Evolutionary conservation across 2,888 invertebrate genomes (phyloP).

Genomic region (Drosophila pseudotalamancana): DNA sequence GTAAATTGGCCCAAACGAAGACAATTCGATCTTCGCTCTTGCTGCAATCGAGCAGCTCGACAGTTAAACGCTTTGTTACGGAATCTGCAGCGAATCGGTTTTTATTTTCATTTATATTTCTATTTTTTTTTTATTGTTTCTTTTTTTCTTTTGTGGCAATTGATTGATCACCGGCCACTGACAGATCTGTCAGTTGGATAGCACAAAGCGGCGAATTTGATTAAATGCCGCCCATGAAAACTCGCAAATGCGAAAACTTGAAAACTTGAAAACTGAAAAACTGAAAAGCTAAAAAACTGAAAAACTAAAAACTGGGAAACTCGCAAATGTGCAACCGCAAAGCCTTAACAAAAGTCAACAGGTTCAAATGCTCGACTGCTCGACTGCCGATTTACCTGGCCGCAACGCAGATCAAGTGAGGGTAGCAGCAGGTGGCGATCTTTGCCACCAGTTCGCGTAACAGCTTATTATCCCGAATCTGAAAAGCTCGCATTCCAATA

Average conservation of each 20-base stretch:
- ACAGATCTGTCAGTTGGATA: constrained; percentile 15
- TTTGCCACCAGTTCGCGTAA: constrained; percentile 16
- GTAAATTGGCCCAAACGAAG: constrained; percentile 28
- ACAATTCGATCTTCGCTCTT: constrained; percentile 40
- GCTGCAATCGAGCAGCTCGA: constrained; percentile 22
- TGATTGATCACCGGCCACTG: constrained; percentile 51
- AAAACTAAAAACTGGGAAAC: too few relatives aligned
- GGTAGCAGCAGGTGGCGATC: constrained; percentile 8
- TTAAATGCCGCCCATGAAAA: constrained; percentile 69
- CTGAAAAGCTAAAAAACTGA: too few relatives aligned
- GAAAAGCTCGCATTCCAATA: neutral
- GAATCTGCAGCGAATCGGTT: constrained; percentile 12
- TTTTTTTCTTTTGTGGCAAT: constrained; percentile 13
- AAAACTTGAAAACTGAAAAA: constrained; percentile 11
- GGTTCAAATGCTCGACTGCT: constrained; percentile 26
- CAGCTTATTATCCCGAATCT: constrained; percentile 2
- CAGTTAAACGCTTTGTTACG: constrained; percentile 38
- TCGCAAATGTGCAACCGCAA: constrained; percentile 19
- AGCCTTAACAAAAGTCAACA: constrained; percentile 40
- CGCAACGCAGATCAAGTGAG: constrained; percentile 17
- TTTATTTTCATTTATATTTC: too few relatives aligned
- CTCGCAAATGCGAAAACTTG: constrained; percentile 14
- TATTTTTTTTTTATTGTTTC: neutral
- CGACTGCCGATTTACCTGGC: neutral
- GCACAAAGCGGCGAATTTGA: constrained; percentile 41